phyloP scores from a whole-genome alignment of 2,888 invertebrate genomes.

The Eilema sororculum region DNA sequence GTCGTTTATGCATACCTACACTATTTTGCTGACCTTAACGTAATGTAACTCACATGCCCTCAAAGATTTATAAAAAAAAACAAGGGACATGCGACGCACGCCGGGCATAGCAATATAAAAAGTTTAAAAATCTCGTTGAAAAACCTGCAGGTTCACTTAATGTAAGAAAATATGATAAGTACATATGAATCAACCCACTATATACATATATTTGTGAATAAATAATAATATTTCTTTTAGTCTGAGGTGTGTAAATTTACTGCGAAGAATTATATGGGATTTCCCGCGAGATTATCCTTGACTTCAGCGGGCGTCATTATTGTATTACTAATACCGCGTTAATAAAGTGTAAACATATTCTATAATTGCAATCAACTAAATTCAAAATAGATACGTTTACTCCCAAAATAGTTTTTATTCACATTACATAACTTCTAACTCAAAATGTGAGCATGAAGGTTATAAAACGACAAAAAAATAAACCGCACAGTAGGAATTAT shows the following conservation, averaged over 20 bases:
- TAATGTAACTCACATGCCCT: neutral
- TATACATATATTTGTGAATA: neutral
- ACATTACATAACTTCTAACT: slow-evolving; percentile 70
- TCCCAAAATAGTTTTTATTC: slow-evolving; percentile 67
- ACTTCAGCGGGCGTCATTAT: slow-evolving; percentile 24
- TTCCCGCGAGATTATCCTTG: slow-evolving; percentile 32
- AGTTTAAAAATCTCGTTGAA: neutral
- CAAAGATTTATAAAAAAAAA: neutral
- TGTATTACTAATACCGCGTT: slow-evolving; percentile 3
- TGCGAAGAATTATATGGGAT: slow-evolving; percentile 18
- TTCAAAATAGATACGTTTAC: slow-evolving; percentile 29
- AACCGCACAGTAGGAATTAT: slow-evolving; percentile 16
- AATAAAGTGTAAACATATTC: slow-evolving; percentile 4
- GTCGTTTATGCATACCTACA: neutral
- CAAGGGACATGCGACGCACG: too few species aligned
- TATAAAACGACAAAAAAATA: slow-evolving; percentile 50
- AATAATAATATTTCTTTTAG: too few species aligned
- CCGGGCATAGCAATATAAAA: too few species aligned
- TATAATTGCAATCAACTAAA: slow-evolving; percentile 20
- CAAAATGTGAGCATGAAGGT: slow-evolving; percentile 66
- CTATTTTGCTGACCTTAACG: neutral
- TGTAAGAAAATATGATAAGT: neutral
- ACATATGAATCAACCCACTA: too few species aligned
- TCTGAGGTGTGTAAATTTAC: too few species aligned
- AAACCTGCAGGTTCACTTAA: too few species aligned